Evolutionary conservation across 2,113 vertebrate genomes (phyloP).

Genomic region (Notothenia coriiceps): DNA sequence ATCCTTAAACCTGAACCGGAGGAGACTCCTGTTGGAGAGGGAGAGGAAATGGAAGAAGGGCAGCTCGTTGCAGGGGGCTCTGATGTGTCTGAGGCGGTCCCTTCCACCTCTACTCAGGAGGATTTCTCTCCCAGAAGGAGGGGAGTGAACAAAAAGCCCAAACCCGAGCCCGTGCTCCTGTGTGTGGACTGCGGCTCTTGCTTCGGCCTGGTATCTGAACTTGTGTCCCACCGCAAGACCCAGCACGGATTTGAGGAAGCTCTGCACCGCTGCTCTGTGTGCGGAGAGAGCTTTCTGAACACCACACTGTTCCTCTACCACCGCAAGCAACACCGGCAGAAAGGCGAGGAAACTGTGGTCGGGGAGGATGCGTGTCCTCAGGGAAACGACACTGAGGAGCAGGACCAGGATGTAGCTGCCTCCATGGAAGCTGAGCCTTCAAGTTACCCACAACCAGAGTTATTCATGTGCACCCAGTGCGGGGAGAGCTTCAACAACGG

Average conservation of each 20-base stretch:
- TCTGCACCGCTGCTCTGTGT: conserved; percentile 88
- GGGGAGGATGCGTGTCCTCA: conserved; percentile 16
- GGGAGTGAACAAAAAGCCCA: conserved; percentile 77
- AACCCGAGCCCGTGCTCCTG: conserved; percentile 84
- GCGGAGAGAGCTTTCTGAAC: conserved; percentile 92
- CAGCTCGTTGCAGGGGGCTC: conserved; percentile 38
- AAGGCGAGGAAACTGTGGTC: conserved; percentile 59
- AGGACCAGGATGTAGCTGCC: not conserved
- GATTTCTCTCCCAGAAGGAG: conserved; percentile 71
- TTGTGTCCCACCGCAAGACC: conserved; percentile 89
- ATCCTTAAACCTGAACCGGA: conserved; percentile 12
- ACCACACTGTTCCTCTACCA: conserved; percentile 96
- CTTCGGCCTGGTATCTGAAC: conserved; percentile 88
- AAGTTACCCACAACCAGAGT: conserved; percentile 49
- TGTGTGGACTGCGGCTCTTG: conserved; percentile 92
- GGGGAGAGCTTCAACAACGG: conserved; percentile 85
- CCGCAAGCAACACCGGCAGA: conserved; percentile 88
- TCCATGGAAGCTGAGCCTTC: not conserved
- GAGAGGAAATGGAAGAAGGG: not conserved
- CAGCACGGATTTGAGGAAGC: conserved; percentile 88
- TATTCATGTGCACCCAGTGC: conserved; percentile 88
- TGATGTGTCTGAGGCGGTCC: conserved; percentile 36
- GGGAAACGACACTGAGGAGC: conserved; percentile 38
- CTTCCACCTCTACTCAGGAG: conserved; percentile 47
- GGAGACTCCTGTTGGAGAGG: not conserved